Base-by-base conservation (phyloP, 1,140 invertebrate species). In the Bathynomus jamesi region DNA sequence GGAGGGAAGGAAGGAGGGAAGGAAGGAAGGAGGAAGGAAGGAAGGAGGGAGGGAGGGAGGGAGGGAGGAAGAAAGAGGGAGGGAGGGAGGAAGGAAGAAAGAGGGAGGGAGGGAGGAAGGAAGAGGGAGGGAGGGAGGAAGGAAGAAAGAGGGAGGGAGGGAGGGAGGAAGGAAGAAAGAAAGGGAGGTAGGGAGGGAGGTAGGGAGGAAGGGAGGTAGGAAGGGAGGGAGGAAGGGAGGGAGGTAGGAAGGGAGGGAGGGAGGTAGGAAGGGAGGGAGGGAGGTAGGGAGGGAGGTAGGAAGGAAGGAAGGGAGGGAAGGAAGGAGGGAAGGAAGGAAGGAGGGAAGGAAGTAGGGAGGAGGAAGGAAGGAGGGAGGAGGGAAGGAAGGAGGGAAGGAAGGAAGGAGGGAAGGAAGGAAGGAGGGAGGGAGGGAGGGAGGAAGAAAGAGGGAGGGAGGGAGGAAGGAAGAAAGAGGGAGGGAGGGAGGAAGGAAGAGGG, bases 11-110 rank as follows among this genome's bases (percentile, higher is more conserved):
- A n/a, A n/a, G n/a, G n/a, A n/a, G n/a, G n/a, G n/a, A n/a, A n/a
- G n/a, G n/a, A n/a, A n/a, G n/a, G n/a, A n/a, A n/a, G n/a, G n/a
- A n/a, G n/a, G n/a, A n/a, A n/a, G n/a, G n/a, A n/a, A n/a, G n/a
- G n/a, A 72, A 25, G 30, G 11, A 31, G 70, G 53, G 13, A 46
- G n/a, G 0, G 40, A 69, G 31, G 46, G 25, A 60, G 64, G 46
- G 46, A 7, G 66, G 25, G 27, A 60, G 46, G 40, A 46, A 17
- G 40, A 8, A 0, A 61, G 67, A 69, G 27, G 61, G n/a, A n/a
- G n/a, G n/a, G n/a, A n/a, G n/a, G n/a, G n/a, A n/a, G n/a, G n/a
- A n/a, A n/a, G n/a, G n/a, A n/a, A n/a, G n/a, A n/a, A n/a, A n/a
- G n/a, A n/a, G n/a, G n/a, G n/a, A n/a, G n/a, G n/a, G n/a, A n/a